These are phyloP conservation scores for Python bivittatus DNA, from an alignment of 2,113 vertebrate species.

Conservation along the genomic window DNA sequence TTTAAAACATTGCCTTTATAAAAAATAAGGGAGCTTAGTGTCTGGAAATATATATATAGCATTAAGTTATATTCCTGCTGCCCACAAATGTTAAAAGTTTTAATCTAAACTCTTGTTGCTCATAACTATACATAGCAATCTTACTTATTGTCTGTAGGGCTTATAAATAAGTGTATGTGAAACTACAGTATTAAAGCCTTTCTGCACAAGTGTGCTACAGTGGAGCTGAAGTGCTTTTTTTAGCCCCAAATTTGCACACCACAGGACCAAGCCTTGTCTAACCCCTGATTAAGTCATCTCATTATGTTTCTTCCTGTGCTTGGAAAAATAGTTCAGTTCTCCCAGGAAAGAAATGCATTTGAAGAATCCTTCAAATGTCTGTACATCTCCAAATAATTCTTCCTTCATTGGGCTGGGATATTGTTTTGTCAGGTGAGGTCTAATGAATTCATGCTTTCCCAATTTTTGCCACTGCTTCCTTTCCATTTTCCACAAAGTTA, in stretches of 20 bases:
- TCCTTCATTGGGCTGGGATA: background rate
- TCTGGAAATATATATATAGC: background rate
- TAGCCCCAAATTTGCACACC: background rate
- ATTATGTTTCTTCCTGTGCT: background rate
- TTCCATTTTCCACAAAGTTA: background rate
- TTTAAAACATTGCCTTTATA: slow-evolving; percentile 13
- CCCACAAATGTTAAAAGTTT: slow-evolving; percentile 30
- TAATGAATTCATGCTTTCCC: background rate
- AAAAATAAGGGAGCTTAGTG: background rate
- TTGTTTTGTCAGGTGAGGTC: background rate
- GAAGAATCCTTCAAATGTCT: background rate
- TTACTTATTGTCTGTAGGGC: background rate
- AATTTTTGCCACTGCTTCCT: background rate
- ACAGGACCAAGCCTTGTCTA: background rate
- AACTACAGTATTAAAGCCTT: background rate
- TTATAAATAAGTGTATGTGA: background rate
- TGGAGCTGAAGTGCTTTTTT: background rate
- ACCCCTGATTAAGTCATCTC: background rate
- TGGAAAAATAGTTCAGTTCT: background rate
- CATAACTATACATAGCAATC: background rate
- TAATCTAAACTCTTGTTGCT: background rate
- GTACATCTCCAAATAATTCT: background rate
- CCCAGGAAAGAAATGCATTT: background rate
- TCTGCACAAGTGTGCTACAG: background rate
- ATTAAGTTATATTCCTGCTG: slow-evolving; percentile 25